These are phyloP conservation scores for Rhea pennata DNA, from an alignment of 2,113 vertebrate species.

Conservation along the genomic window DNA sequence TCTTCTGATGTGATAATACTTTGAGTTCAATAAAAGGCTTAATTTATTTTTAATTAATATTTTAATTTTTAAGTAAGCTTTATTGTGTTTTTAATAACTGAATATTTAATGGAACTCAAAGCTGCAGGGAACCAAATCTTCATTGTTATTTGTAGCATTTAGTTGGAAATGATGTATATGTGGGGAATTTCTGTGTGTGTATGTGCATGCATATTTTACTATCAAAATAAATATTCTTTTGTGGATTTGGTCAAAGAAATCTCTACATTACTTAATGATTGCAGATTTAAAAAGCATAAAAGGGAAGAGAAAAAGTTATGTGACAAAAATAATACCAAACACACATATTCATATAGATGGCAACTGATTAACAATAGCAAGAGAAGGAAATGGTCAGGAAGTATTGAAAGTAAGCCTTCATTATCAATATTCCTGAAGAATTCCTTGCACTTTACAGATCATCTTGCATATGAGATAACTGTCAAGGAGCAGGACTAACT, in stretches of 20 bases:
- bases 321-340: background rate
- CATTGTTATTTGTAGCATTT: slow-evolving; percentile 30
- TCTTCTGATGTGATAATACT: background rate
- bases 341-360: background rate
- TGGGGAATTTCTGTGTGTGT: background rate
- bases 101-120: slow-evolving; percentile 56
- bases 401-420: background rate
- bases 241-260: background rate
- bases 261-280: background rate
- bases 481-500: too few relatives aligned
- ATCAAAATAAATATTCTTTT: background rate
- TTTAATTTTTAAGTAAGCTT: slow-evolving; percentile 71
- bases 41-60: slow-evolving; percentile 70
- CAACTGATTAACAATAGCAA: background rate
- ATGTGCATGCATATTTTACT: background rate
- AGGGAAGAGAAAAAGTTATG: background rate
- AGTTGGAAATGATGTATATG: slow-evolving; percentile 58
- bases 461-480: too few relatives aligned
- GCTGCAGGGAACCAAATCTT: slow-evolving; percentile 41
- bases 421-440: background rate
- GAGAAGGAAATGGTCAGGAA: background rate
- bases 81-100: slow-evolving; percentile 49
- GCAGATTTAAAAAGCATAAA: background rate
- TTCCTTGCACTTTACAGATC: background rate
- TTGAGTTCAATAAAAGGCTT: slow-evolving; percentile 51